These are phyloP conservation scores for Nomada fabriciana DNA, from an alignment of 2,888 invertebrate species.

Conservation along the genomic window DNA sequence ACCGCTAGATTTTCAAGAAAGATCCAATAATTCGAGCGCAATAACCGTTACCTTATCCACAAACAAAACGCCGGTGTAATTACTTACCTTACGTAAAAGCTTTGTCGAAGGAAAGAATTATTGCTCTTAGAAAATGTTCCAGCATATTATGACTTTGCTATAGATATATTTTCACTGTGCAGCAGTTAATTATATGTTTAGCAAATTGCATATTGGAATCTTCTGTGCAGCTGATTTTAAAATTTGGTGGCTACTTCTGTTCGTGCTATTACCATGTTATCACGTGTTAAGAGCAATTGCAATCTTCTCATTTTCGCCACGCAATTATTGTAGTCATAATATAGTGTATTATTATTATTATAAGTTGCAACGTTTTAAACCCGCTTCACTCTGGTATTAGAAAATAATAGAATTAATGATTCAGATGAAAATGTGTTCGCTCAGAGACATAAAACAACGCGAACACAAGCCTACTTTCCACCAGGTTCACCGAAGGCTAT, in stretches of 20 bases:
- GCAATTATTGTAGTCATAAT: too few relatives aligned
- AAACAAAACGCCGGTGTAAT: conserved; percentile 31
- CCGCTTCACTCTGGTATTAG: too few relatives aligned
- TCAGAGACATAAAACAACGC: too few relatives aligned
- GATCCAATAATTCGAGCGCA: not conserved
- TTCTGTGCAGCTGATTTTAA: not conserved
- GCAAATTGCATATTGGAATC: not conserved
- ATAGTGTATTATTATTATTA: too few relatives aligned
- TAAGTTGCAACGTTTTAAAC: too few relatives aligned
- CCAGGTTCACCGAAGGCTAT: not conserved
- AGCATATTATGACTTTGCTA: conserved; percentile 36
- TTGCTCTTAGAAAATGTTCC: conserved; percentile 11
- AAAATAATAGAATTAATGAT: too few relatives aligned
- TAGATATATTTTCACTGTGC: conserved; percentile 10
- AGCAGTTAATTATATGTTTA: conserved; percentile 40
- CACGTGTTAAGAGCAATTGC: not conserved
- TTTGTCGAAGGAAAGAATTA: conserved; percentile 31
- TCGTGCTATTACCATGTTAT: not conserved
- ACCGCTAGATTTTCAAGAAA: not conserved
- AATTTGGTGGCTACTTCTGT: not conserved
- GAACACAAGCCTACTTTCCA: too few relatives aligned
- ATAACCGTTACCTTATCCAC: not conserved
- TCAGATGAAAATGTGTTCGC: too few relatives aligned
- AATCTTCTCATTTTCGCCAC: not conserved
- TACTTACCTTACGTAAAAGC: conserved; percentile 22